Evolutionary conservation across 2,888 invertebrate genomes (phyloP), one percentile per base, ranked within the genome.

Genomic region (Drosophila ustulata): DNA sequence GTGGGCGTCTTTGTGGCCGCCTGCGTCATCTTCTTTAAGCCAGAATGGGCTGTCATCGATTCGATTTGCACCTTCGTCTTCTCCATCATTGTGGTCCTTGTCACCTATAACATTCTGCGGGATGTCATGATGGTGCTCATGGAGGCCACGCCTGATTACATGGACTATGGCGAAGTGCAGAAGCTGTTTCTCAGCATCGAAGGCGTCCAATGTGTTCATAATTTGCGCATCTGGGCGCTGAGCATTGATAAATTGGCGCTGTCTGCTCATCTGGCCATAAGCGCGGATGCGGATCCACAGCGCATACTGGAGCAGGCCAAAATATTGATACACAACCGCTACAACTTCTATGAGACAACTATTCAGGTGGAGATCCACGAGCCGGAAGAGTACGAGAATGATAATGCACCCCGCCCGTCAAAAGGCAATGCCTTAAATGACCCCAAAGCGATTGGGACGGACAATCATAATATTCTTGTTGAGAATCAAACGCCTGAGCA

Each of bases 121-220:
- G 85, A 86, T 41, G 87, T 89, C 0, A 8, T 88, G 7, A 72
- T 88, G 86, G 85, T 86, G 0, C 73, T 86, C 0, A 86, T 86
- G 85, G 85, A 86, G 62, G 89, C 76, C 1, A 75, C 85, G 0
- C 85, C 85, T 4, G 69, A 83, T 8, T 86, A 66, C 37, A 53
- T 86, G 78, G 85, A 86, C 51, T 86, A 86, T 32, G 78, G 73
- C 6, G 78, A 80, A 11, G 88, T 86, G 11, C 74, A 75, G 43
- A 49, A 51, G 3, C 56, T 65, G 1, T 89, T 86, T 34, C 67
- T 88, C 4, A 69, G 67, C 52, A 86, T 86, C 37, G 68, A 80
- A 0, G 85, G 85, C 1, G 89, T 86, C 0, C 47, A 62, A 23
- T 78, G 86, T n/a, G 89, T 86, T 0, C 89, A 86, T 45, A 86